phyloP scores from a whole-genome alignment of 64 coral and sea anemone species.

The Pocillopora damicornis region DNA sequence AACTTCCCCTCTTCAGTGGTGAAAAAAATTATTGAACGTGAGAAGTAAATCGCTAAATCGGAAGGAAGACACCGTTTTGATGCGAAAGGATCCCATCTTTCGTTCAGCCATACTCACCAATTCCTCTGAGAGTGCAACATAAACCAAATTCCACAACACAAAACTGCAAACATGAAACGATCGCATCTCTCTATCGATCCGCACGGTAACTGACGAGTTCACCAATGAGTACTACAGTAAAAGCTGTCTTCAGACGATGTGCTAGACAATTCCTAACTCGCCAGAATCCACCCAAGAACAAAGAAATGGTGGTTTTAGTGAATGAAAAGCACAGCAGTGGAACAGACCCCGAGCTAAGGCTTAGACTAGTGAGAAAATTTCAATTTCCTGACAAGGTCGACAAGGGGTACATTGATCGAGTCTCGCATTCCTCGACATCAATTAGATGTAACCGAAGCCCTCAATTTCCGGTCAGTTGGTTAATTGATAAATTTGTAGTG shows the following conservation, averaged over 20 bases:
- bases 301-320: background rate
- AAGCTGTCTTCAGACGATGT: background rate
- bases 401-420: background rate
- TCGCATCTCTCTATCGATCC: background rate
- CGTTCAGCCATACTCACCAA: background rate
- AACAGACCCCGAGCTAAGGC: too few species aligned
- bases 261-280: background rate
- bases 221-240: background rate
- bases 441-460: background rate
- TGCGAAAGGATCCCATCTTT: too few species aligned
- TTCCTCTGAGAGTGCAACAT: background rate
- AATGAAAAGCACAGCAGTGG: too few species aligned
- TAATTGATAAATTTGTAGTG: background rate
- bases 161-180: background rate
- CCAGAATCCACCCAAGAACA: background rate
- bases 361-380: too few species aligned
- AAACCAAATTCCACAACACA: slow-evolving; percentile 25
- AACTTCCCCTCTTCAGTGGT: background rate
- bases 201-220: background rate
- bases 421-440: background rate
- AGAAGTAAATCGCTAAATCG: too few species aligned
- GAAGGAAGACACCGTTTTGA: too few species aligned
- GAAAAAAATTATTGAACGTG: too few species aligned
- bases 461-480: background rate
- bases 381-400: background rate